A percentile compares a stretch with the other conserved stretches of the same genome.
phyloP scores from a whole-genome alignment of 2,113 vertebrate species.

The Chaetodon auriga region DNA sequence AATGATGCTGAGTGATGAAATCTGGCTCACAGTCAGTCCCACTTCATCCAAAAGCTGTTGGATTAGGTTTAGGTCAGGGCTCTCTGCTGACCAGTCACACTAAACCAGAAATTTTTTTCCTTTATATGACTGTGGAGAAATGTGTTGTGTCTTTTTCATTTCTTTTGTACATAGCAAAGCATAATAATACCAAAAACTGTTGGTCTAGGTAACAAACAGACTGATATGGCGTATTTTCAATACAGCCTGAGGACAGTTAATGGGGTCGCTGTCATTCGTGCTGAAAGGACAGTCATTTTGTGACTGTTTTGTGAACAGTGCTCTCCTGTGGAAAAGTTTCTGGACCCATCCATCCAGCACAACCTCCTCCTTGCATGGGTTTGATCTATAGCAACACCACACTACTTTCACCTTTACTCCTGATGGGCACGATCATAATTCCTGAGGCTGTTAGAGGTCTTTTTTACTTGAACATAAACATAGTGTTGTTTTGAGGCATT shows the following conservation, averaged over 20 bases:
- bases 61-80: not conserved
- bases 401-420: too few species aligned
- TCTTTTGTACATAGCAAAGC: not conserved
- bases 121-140: not conserved
- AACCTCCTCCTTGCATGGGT: too few species aligned
- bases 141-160: not conserved
- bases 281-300: not conserved
- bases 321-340: too few species aligned
- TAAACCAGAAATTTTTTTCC: too few species aligned
- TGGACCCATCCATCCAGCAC: too few species aligned
- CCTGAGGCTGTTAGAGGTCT: too few species aligned
- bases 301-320: too few species aligned
- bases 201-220: not conserved
- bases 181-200: not conserved
- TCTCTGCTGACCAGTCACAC: not conserved
- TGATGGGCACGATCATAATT: too few species aligned
- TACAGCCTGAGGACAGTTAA: not conserved
- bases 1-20: not conserved
- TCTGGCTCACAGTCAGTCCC: not conserved
- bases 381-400: too few species aligned
- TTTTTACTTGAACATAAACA: too few species aligned
- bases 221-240: too few species aligned
- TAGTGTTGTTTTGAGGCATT: too few species aligned
- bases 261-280: not conserved
- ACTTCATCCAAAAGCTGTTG: not conserved